Evolutionary conservation across 2,113 vertebrate genomes (phyloP).

Genomic region (Pao palembangensis): DNA sequence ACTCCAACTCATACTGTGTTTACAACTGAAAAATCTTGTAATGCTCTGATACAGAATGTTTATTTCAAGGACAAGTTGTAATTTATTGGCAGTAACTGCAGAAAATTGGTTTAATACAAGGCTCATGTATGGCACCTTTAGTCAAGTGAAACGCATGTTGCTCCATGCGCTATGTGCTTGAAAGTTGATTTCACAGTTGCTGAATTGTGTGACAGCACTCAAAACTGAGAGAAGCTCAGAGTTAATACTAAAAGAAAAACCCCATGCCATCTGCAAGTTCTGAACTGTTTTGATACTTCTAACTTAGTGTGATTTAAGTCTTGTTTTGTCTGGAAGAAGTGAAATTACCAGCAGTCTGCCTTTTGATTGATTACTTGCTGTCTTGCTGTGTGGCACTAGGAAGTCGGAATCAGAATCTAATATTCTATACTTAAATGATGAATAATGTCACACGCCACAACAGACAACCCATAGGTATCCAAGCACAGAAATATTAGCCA

Average conservation of each 20-base stretch:
- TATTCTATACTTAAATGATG: slow-evolving; percentile 70
- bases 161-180: slow-evolving; percentile 3
- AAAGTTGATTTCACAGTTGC: slow-evolving; percentile 60
- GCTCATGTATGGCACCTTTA: slow-evolving; percentile 13
- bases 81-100: slow-evolving; percentile 7
- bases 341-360: slow-evolving; percentile 45
- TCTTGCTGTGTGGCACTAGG: slow-evolving; percentile 45
- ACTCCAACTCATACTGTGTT: too few relatives aligned
- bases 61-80: slow-evolving; percentile 1
- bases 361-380: slow-evolving; percentile 58
- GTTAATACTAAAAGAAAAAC: slow-evolving; percentile 15
- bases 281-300: slow-evolving; percentile 20
- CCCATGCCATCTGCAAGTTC: slow-evolving; percentile 3
- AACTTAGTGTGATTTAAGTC: slow-evolving; percentile 25
- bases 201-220: slow-evolving; percentile 42
- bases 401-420: slow-evolving; percentile 69
- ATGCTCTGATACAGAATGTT: background rate
- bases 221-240: slow-evolving; percentile 24
- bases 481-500: slow-evolving; percentile 65
- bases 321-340: slow-evolving; percentile 38
- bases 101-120: slow-evolving; percentile 29
- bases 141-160: slow-evolving; percentile 13
- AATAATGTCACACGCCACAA: slow-evolving; percentile 61
- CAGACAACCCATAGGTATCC: slow-evolving; percentile 55
- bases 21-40: background rate